Evolutionary conservation across 2,888 invertebrate genomes (phyloP).

Genomic region (Tetragnatha montana): DNA sequence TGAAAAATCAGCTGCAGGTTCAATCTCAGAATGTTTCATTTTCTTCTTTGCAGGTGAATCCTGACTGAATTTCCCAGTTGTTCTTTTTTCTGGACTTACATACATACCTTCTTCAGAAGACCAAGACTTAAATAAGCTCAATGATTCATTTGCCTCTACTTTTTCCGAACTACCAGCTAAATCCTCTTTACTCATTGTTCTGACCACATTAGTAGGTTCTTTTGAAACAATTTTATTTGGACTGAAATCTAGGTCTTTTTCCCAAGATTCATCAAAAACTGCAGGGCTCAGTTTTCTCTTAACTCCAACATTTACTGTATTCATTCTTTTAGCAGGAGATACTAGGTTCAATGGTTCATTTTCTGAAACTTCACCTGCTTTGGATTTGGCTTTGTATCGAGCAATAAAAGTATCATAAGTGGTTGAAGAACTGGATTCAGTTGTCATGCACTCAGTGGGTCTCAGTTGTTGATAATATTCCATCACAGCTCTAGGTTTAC

Average conservation of each 20-base stretch:
- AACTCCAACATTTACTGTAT: neutral
- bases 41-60: too few relatives aligned
- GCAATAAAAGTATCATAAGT: constrained; percentile 56
- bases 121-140: neutral
- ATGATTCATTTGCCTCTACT: neutral
- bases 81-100: neutral
- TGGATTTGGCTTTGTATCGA: neutral
- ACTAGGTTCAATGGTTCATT: neutral
- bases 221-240: neutral
- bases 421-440: constrained; percentile 59
- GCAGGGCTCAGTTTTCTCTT: neutral
- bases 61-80: neutral
- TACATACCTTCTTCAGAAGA: constrained; percentile 1
- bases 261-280: constrained; percentile 2
- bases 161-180: neutral
- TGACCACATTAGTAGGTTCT: neutral
- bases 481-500: constrained; percentile 58
- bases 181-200: constrained; percentile 12
- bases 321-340: neutral
- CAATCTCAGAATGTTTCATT: too few relatives aligned
- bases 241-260: neutral
- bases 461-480: constrained; percentile 31
- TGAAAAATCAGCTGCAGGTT: too few relatives aligned
- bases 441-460: constrained; percentile 34
- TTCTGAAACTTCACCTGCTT: neutral